These are phyloP conservation scores for Poecile montanus DNA, from an alignment of 2,797 vertebrate genomes.

Conservation along the genomic window DNA sequence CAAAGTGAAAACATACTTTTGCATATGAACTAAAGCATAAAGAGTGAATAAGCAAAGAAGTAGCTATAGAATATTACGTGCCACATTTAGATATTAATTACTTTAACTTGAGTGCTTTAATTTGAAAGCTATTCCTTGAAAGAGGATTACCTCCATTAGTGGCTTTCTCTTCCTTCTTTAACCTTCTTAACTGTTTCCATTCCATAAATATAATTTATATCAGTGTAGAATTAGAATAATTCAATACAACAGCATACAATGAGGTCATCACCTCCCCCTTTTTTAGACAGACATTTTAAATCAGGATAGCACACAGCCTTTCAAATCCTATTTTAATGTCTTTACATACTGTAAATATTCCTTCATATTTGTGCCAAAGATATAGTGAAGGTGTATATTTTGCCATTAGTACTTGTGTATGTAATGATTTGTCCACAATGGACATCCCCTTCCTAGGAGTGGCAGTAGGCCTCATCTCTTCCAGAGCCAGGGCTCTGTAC, in stretches of 20 bases:
- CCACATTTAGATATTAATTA: background rate
- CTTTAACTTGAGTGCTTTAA: background rate
- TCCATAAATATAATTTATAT: background rate
- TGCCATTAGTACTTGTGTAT: background rate
- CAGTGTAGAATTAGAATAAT: background rate
- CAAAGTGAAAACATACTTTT: background rate
- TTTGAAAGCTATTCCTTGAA: background rate
- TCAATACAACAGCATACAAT: background rate
- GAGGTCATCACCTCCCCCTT: background rate
- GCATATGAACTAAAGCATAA: background rate
- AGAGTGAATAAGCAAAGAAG: background rate
- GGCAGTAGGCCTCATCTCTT: conserved; percentile 21
- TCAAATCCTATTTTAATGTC: background rate
- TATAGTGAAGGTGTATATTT: background rate
- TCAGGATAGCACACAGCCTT: background rate
- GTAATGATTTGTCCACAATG: background rate
- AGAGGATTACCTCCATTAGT: background rate
- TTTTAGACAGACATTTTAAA: background rate
- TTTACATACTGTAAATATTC: background rate
- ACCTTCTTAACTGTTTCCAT: background rate
- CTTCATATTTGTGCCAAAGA: background rate
- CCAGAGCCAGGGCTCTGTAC: conserved; percentile 1
- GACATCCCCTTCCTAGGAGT: background rate
- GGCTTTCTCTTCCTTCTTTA: background rate
- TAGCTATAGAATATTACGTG: background rate